Conservation (phyloP, 1,140 invertebrate species). For the Helicoverpa armigera region DNA sequence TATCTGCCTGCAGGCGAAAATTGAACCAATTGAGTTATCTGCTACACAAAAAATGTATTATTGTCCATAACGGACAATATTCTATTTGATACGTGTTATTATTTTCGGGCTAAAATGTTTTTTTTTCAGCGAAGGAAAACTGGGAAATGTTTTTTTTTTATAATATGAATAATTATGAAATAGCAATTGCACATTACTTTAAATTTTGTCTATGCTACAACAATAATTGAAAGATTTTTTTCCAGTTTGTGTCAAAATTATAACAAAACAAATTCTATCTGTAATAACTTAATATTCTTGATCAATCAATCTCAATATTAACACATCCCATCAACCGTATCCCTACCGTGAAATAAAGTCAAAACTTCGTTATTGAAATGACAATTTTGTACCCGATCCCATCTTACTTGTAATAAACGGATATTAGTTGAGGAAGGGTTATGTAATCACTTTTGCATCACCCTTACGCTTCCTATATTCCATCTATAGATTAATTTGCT, state of each 20-base stretch:
- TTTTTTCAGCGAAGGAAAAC: no score
- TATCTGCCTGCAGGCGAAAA: slow-evolving; percentile 32
- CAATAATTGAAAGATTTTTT: no score
- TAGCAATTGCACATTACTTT: no score
- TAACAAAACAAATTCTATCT: not conserved
- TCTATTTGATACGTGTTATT: not conserved
- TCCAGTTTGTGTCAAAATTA: not conserved
- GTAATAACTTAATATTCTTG: not conserved
- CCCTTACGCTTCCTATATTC: slow-evolving; percentile 34
- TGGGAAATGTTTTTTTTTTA: no score
- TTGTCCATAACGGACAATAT: not conserved
- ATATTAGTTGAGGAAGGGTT: slow-evolving; percentile 61
- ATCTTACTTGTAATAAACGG: slow-evolving; percentile 44
- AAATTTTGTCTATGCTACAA: no score
- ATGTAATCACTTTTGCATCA: slow-evolving; percentile 65
- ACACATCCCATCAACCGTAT: not conserved
- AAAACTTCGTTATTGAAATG: slow-evolving; percentile 39
- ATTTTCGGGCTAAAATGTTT: not conserved
- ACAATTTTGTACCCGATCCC: slow-evolving; percentile 29
- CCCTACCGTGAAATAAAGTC: slow-evolving; percentile 17
- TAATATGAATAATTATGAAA: no score
- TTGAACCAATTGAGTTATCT: slow-evolving; percentile 17
- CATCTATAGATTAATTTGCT: no score
- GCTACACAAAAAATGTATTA: not conserved
- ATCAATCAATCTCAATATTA: not conserved